Evolutionary conservation across 1,140 invertebrate genomes (phyloP).

Genomic region (Cyclina sinensis): DNA sequence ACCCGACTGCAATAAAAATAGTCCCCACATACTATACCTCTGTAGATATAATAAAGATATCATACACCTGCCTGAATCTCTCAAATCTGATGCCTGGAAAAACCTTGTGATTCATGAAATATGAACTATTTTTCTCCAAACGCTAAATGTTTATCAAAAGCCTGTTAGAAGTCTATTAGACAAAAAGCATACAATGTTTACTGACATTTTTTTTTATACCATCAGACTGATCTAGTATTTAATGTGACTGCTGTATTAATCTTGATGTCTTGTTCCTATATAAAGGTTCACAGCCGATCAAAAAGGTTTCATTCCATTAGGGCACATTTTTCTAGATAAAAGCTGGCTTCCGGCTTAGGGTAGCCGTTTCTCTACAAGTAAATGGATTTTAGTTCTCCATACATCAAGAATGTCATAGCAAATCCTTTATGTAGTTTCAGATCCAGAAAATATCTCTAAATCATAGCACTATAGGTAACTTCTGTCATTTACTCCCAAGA

Average conservation of each 20-base stretch:
- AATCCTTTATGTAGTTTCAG: constrained; percentile 13
- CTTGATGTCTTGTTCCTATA: background rate
- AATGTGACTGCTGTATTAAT: background rate
- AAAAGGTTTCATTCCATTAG: constrained; percentile 40
- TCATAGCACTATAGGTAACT: background rate
- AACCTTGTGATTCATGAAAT: too few relatives aligned
- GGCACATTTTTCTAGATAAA: constrained; percentile 3
- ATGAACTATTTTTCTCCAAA: too few relatives aligned
- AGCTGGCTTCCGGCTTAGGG: constrained; percentile 18
- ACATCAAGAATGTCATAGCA: background rate
- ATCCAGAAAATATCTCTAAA: background rate
- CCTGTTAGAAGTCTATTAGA: too few relatives aligned
- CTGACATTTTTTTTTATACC: too few relatives aligned
- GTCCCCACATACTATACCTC: too few relatives aligned
- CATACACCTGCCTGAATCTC: too few relatives aligned
- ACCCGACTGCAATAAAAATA: too few relatives aligned
- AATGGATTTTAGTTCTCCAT: constrained; percentile 23
- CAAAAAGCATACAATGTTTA: too few relatives aligned
- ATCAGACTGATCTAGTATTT: too few relatives aligned
- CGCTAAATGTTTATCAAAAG: too few relatives aligned
- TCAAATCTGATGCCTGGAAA: too few relatives aligned
- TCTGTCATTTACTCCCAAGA: background rate
- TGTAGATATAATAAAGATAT: too few relatives aligned
- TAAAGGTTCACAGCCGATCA: background rate
- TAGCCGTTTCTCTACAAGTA: background rate